These are phyloP conservation scores for Athetis lepigone DNA, from an alignment of 2,888 invertebrate genomes.

Conservation along the genomic window DNA sequence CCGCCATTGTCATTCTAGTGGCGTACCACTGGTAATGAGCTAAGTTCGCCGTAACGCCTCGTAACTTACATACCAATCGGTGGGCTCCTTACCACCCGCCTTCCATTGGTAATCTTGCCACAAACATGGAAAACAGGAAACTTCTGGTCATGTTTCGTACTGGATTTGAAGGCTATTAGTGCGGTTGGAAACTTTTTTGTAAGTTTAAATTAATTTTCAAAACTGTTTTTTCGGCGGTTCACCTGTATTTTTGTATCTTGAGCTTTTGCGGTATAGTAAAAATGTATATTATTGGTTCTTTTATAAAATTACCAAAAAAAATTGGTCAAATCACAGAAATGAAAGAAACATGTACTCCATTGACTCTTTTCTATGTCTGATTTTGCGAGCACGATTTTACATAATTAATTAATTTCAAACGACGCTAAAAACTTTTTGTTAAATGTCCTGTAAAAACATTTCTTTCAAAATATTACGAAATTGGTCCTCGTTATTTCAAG, in stretches of 20 bases:
- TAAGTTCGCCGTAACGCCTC: conserved; percentile 89
- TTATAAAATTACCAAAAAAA: too few relatives aligned
- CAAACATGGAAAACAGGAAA: conserved; percentile 82
- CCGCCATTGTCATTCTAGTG: conserved; percentile 85
- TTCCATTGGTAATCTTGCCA: conserved; percentile 83
- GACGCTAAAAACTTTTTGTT: too few relatives aligned
- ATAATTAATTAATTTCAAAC: not conserved
- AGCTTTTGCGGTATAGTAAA: too few relatives aligned
- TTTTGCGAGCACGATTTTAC: too few relatives aligned
- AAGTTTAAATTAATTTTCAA: conserved; percentile 62
- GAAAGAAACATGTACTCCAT: too few relatives aligned
- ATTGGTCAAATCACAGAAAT: too few relatives aligned
- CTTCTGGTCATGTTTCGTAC: conserved; percentile 76
- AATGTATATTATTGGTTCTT: too few relatives aligned
- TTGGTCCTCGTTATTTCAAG: too few relatives aligned
- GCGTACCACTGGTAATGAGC: conserved; percentile 88
- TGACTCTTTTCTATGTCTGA: not conserved
- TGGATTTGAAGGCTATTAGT: conserved; percentile 64
- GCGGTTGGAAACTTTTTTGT: conserved; percentile 47
- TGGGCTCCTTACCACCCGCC: conserved; percentile 68
- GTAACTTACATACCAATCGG: conserved; percentile 90
- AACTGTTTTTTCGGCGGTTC: conserved; percentile 22
- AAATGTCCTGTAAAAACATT: too few relatives aligned
- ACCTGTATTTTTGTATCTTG: conserved; percentile 19
- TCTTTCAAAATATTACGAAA: too few relatives aligned